phyloP scores from a whole-genome alignment of 2,797 vertebrate genomes.

The Propithecus perrieri region DNA sequence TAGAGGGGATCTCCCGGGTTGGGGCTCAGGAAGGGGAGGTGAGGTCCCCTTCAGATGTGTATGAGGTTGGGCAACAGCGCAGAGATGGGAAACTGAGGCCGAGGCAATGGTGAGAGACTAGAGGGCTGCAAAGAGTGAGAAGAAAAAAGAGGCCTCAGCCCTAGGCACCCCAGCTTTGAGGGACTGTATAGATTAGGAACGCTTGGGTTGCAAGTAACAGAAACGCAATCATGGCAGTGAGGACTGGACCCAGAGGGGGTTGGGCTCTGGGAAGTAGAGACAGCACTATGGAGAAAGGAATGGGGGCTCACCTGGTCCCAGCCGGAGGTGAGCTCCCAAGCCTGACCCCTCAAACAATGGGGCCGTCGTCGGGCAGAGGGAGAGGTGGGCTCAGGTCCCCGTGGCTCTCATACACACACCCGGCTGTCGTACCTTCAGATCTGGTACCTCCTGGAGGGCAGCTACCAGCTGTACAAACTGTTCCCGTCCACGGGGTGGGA shows the following conservation, averaged over 20 bases:
- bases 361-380: not conserved
- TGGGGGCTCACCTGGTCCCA: not conserved
- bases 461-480: slow-evolving; percentile 52
- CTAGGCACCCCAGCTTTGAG: not conserved
- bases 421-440: slow-evolving; percentile 55
- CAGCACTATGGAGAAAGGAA: not conserved
- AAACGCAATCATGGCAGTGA: not conserved
- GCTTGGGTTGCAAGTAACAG: not conserved
- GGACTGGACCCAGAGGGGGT: not conserved
- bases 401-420: not conserved
- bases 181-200: not conserved
- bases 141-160: not conserved
- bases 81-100: slow-evolving; percentile 8
- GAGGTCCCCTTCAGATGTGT: not conserved
- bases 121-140: not conserved
- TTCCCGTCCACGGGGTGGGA: slow-evolving; percentile 73
- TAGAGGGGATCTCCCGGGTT: not conserved
- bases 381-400: not conserved
- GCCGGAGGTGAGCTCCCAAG: not conserved
- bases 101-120: not conserved
- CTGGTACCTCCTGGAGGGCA: slow-evolving; percentile 79
- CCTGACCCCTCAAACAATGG: not conserved
- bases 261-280: not conserved
- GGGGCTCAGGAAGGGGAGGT: not conserved
- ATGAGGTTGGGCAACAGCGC: not conserved